Conservation (phyloP, 2,113 vertebrate species). For the Entelurus aequoreus region DNA sequence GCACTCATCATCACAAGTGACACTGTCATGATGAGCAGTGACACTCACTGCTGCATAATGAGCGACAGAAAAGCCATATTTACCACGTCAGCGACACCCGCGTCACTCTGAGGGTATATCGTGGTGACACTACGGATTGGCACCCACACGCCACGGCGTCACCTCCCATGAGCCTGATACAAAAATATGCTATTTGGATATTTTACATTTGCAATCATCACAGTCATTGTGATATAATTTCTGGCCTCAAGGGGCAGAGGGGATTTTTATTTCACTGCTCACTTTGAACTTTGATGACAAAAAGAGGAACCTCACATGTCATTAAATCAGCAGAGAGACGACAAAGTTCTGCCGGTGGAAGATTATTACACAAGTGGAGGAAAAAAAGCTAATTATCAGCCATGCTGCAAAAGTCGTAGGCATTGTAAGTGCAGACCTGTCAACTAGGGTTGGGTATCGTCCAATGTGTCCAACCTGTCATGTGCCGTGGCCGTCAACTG, state of each 20-base stretch:
- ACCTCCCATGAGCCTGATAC: constrained; percentile 3
- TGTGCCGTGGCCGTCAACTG: no score
- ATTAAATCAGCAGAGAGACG: constrained; percentile 37
- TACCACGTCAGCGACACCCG: constrained; percentile 26
- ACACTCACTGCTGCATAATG: constrained; percentile 36
- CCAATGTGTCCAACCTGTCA: no score
- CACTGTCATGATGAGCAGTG: constrained; percentile 9
- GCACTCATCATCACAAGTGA: background rate
- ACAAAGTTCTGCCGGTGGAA: constrained; percentile 13
- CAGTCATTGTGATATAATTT: constrained; percentile 46
- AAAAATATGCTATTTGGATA: constrained; percentile 2
- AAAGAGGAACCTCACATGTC: constrained; percentile 41
- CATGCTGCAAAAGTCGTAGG: no score
- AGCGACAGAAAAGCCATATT: constrained; percentile 35
- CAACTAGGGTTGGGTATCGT: no score
- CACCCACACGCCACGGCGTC: constrained; percentile 41
- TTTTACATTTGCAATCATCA: no score
- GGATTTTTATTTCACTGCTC: constrained; percentile 30
- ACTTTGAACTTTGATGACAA: constrained; percentile 38
- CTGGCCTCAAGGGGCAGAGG: constrained; percentile 24
- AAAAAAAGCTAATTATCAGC: no score
- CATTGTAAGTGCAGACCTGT: no score
- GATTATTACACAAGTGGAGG: no score
- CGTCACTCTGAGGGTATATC: constrained; percentile 13
- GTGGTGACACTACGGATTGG: no score